Evolutionary conservation across 2,113 vertebrate genomes (phyloP).

Genomic region (Actinemys pallida): DNA sequence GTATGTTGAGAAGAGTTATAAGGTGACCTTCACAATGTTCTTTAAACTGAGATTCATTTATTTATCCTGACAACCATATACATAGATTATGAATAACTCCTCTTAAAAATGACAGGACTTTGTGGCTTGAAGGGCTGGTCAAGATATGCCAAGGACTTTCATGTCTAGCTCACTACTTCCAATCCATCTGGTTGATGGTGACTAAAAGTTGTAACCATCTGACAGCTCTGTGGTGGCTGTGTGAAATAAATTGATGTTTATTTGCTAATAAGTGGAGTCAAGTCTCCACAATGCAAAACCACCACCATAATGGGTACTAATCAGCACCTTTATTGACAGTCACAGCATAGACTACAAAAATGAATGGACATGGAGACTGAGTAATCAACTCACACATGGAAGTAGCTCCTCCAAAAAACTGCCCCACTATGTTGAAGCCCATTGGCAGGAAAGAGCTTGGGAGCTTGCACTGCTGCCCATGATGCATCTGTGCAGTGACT

Average conservation of each 20-base stretch:
- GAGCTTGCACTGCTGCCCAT: neutral
- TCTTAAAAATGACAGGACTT: neutral
- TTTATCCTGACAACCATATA: neutral
- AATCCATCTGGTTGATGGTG: neutral
- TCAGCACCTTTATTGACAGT: neutral
- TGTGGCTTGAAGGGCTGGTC: neutral
- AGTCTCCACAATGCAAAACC: neutral
- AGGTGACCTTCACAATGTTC: neutral
- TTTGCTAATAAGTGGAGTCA: neutral
- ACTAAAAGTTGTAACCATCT: neutral
- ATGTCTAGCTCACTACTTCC: neutral
- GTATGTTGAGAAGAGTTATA: neutral
- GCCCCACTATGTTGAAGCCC: neutral
- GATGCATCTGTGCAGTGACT: neutral
- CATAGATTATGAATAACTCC: constrained; percentile 2
- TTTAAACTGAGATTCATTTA: constrained; percentile 40
- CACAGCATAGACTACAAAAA: neutral
- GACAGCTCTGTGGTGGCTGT: neutral
- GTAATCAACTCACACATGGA: neutral
- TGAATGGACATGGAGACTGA: neutral
- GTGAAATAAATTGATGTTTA: neutral
- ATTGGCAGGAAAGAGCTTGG: neutral
- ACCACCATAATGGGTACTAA: neutral
- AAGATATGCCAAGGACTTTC: neutral
- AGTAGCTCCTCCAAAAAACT: neutral